Base-by-base conservation (phyloP, 2,888 invertebrate genomes). In the Neelides folsomi region DNA sequence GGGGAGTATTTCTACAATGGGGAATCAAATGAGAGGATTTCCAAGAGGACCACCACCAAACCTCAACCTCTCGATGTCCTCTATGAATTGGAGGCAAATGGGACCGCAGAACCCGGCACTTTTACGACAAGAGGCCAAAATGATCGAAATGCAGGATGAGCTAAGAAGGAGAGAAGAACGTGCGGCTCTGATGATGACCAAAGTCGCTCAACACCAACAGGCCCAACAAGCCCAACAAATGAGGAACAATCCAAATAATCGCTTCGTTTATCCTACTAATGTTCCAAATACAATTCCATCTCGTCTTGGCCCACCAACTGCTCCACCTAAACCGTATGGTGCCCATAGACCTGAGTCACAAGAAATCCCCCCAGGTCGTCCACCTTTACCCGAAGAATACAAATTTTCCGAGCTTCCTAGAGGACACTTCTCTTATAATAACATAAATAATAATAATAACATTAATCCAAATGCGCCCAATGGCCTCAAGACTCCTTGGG, bases 131-230 rank as follows among this genome's bases (percentile, higher is more conserved):
- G 76, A 70, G 58, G 69, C 69, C 20, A 70, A 85, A 68, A 72
- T 85, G 53, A 79, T 80, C 4, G 86, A 86, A 70, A 84, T 86
- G 83, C 80, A 83, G 2, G 85, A 88, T 66, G 85, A 87, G 68
- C 80, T 84, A 9, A 71, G 81, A 54, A 71, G 83, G 44, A 69
- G 81, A 15, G 68, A 69, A 52, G 69, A 69, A 43, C 56, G 69
- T 15, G 62, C 60, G 3, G 59, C 62, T n/a, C 51, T 61, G 7
- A 63, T 60, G 58, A 59, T 59, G 61, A 56, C 55, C 7, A 64
- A 64, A 49, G 58, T 54, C 16, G 53, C 58, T 39, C 54, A 56
- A 44, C 55, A 56, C 18, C 47, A 16, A 15, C 20, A 18, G 10
- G 19, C 38, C 38, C 39, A 19, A 27, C 40, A 16, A 27, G 52